Evolutionary conservation across 53 echinoderm and acorn worm genomes (phyloP).

Genomic region (Holothuria leucospilota): DNA sequence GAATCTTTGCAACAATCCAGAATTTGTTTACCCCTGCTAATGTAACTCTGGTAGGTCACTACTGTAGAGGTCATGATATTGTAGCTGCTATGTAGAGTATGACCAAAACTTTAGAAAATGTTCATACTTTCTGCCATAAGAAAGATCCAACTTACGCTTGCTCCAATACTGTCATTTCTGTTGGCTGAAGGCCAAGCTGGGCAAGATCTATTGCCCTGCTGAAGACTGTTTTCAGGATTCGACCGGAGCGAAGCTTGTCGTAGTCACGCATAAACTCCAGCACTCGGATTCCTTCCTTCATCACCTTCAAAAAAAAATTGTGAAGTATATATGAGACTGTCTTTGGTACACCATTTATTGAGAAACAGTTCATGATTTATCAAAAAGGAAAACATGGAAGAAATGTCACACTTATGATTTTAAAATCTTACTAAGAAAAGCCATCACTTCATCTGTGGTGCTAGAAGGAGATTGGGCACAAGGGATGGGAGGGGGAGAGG

Average conservation of each 20-base stretch:
- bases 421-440: no score
- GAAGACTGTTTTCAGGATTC: slow-evolving; percentile 86
- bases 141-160: slow-evolving; percentile 71
- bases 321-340: background rate
- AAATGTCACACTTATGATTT: background rate
- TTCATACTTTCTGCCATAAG: background rate
- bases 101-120: no score
- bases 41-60: no score
- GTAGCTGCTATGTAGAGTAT: no score
- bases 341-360: background rate
- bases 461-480: no score
- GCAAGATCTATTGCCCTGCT: slow-evolving; percentile 85
- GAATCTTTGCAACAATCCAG: no score
- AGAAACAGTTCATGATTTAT: background rate
- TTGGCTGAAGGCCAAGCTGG: slow-evolving; percentile 79
- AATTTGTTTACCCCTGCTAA: no score
- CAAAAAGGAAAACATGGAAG: background rate
- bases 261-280: slow-evolving; percentile 94
- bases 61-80: no score
- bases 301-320: slow-evolving; percentile 64
- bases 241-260: slow-evolving; percentile 93
- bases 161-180: slow-evolving; percentile 81
- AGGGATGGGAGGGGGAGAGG: no score
- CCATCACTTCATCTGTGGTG: no score
- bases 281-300: slow-evolving; percentile 86